A percentile compares a stretch with the other conserved stretches of the same genome.
Conservation (phyloP, 2,888 invertebrate genomes). For the Lasioglossum oenotherae region DNA sequence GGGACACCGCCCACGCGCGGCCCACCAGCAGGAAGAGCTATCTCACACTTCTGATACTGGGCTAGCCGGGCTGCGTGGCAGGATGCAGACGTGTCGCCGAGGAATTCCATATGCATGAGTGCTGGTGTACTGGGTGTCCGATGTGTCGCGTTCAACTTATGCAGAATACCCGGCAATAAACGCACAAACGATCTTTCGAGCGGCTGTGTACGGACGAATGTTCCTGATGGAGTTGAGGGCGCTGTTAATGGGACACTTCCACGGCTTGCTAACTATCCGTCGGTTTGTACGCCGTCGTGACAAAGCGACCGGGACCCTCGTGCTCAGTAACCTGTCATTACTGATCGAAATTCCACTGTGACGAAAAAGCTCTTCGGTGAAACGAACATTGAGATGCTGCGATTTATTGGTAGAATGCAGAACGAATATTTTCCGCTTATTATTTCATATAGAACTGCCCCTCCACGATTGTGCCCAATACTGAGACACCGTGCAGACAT, state of each 20-base stretch:
- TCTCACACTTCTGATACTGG: conserved; percentile 71
- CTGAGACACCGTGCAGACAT: no score
- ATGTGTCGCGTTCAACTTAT: conserved; percentile 54
- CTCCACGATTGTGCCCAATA: no score
- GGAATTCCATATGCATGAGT: conserved; percentile 79
- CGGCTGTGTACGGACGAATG: not conserved
- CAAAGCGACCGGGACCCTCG: not conserved
- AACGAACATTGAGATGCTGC: not conserved
- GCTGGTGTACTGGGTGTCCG: conserved; percentile 49
- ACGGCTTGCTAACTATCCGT: not conserved
- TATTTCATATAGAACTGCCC: no score
- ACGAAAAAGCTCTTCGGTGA: not conserved
- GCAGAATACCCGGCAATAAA: conserved; percentile 33
- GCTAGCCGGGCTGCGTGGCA: conserved; percentile 43
- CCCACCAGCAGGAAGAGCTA: conserved; percentile 63
- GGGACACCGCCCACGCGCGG: not conserved
- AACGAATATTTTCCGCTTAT: not conserved
- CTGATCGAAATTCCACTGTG: not conserved
- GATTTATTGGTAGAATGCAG: not conserved
- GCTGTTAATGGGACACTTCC: conserved; percentile 1
- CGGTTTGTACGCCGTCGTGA: not conserved
- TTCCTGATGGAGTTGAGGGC: not conserved
- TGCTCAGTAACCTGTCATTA: not conserved
- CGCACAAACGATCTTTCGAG: conserved; percentile 38
- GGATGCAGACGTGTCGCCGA: conserved; percentile 75